Percentiles rank a stretch among this genome's conserved stretches.
phyloP scores from a whole-genome alignment of 1,140 invertebrate species.

The Lineus longissimus region DNA sequence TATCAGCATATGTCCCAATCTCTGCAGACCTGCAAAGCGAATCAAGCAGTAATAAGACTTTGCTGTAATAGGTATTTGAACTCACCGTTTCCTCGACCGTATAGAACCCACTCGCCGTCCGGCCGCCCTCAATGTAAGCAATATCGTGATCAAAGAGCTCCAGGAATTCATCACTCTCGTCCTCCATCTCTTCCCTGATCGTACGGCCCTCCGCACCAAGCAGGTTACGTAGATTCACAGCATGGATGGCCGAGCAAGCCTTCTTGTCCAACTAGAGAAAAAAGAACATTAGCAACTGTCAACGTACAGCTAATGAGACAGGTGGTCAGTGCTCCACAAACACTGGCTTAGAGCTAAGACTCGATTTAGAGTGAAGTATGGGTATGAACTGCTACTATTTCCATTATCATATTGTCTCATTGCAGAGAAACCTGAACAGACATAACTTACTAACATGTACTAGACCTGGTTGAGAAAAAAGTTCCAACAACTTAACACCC shows the following conservation, averaged over 20 bases:
- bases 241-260: constrained; percentile 98
- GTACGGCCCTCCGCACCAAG: constrained; percentile 94
- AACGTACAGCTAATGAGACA: neutral
- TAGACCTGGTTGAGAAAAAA: no score
- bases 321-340: constrained; percentile 10
- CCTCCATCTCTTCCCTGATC: constrained; percentile 92
- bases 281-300: neutral
- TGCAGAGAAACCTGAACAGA: no score
- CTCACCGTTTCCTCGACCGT: constrained; percentile 72
- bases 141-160: constrained; percentile 86
- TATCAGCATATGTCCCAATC: no score
- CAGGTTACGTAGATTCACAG: constrained; percentile 94
- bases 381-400: no score
- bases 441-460: no score
- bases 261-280: constrained; percentile 77
- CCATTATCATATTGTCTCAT: no score
- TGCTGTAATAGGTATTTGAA: neutral
- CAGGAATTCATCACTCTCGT: constrained; percentile 95
- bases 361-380: no score
- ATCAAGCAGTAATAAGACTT: neutral
- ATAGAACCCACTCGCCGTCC: constrained; percentile 95
- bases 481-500: no score
- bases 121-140: constrained; percentile 94
- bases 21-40: neutral
- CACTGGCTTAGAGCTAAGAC: no score